Conservation (phyloP, 2,888 invertebrate genomes). For the Drosophila birchii region DNA sequence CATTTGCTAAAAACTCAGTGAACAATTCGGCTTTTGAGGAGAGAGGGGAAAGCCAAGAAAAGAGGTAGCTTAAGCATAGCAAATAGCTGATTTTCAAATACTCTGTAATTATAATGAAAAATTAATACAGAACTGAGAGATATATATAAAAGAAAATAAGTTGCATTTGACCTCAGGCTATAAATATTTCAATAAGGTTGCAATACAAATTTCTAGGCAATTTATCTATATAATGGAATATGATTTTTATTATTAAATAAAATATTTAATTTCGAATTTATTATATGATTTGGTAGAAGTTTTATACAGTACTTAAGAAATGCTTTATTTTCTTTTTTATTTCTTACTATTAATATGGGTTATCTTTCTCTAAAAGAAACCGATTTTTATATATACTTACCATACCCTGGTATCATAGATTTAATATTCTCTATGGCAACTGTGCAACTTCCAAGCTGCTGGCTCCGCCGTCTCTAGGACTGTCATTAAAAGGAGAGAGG, state of each 20-base stretch:
- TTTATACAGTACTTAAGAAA: too few species aligned
- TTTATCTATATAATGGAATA: too few species aligned
- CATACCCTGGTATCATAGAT: conserved; percentile 15
- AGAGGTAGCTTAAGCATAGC: neutral
- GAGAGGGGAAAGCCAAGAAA: conserved; percentile 24
- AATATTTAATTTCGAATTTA: too few species aligned
- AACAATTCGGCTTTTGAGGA: conserved; percentile 75
- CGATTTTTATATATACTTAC: neutral
- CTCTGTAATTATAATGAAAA: neutral
- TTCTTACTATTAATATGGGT: neutral
- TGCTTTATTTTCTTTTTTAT: too few species aligned
- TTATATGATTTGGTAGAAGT: too few species aligned
- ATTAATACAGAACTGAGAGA: rapidly evolving
- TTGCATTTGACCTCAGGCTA: too few species aligned
- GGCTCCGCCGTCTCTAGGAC: conserved; percentile 46
- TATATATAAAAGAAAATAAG: neutral
- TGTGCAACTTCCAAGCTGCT: conserved; percentile 17
- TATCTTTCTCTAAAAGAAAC: neutral
- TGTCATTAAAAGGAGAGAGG: conserved; percentile 79
- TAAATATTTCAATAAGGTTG: too few species aligned
- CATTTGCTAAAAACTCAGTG: conserved; percentile 84
- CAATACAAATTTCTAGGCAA: too few species aligned
- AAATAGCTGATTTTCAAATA: conserved; percentile 12
- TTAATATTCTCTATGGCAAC: conserved; percentile 8
- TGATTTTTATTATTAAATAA: too few species aligned